These are phyloP conservation scores for Perizoma affinitatum DNA, from an alignment of 2,888 invertebrate genomes.

Conservation along the genomic window DNA sequence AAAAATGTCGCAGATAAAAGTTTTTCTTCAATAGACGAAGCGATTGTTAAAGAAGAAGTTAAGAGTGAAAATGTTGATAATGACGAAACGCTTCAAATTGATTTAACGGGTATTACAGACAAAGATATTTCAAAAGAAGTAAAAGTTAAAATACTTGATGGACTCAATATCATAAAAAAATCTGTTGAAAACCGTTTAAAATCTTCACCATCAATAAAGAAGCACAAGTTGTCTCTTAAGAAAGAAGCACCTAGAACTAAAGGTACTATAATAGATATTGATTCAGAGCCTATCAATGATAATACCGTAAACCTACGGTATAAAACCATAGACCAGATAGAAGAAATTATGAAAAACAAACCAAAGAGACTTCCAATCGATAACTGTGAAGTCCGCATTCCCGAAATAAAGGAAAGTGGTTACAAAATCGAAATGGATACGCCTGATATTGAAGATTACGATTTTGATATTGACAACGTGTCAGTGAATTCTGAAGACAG, in stretches of 20 bases:
- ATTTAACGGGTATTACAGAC: constrained; percentile 8
- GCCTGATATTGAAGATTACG: constrained; percentile 36
- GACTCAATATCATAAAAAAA: constrained; percentile 6
- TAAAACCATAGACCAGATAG: constrained; percentile 31
- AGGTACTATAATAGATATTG: neutral
- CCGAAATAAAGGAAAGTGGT: constrained; percentile 26
- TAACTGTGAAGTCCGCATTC: constrained; percentile 27
- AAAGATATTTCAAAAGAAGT: constrained; percentile 13
- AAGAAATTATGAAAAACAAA: constrained; percentile 26
- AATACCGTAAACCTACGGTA: constrained; percentile 14
- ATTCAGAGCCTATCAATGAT: constrained; percentile 1
- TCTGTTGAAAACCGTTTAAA: constrained; percentile 10
- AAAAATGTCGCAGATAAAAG: neutral
- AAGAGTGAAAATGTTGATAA: neutral
- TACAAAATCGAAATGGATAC: constrained; percentile 19
- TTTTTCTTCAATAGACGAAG: neutral
- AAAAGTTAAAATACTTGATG: constrained; percentile 27
- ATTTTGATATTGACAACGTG: constrained; percentile 43
- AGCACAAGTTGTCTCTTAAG: constrained; percentile 17
- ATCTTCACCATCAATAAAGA: constrained; percentile 13
- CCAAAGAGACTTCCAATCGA: constrained; percentile 25
- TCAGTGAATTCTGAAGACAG: constrained; percentile 54
- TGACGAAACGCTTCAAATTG: constrained; percentile 3
- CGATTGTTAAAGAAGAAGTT: neutral
- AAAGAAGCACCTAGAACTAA: constrained; percentile 14